phyloP scores from a whole-genome alignment of 1,140 invertebrate genomes.

The Zaprionus tsacasi region DNA sequence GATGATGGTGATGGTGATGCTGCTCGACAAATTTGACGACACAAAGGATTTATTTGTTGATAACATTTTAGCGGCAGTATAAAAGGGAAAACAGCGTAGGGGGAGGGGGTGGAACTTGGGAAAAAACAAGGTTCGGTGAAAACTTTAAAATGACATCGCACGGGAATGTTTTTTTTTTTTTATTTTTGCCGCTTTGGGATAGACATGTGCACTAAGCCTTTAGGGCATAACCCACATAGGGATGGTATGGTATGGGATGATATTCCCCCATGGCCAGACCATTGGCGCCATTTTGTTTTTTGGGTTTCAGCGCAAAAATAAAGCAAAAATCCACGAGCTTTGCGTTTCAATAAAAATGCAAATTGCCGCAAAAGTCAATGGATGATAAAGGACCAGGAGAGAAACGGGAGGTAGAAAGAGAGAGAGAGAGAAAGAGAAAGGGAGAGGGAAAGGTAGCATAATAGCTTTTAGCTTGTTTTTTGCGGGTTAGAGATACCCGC shows the following conservation, averaged over 20 bases:
- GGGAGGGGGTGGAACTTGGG: not conserved
- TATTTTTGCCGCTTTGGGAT: slow-evolving; percentile 12
- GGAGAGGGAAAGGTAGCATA: not conserved
- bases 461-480: slow-evolving; percentile 41
- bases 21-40: slow-evolving; percentile 81
- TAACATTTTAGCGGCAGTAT: slow-evolving; percentile 57
- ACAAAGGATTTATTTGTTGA: slow-evolving; percentile 83
- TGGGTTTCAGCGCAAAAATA: slow-evolving; percentile 48
- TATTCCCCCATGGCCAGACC: slow-evolving; percentile 45
- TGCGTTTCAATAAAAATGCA: slow-evolving; percentile 84
- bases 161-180: slow-evolving; percentile 26
- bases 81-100: not conserved
- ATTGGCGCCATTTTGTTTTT: slow-evolving; percentile 76
- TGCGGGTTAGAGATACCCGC: slow-evolving; percentile 26
- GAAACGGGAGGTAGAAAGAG: not conserved
- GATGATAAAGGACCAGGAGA: slow-evolving; percentile 2
- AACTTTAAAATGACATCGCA: slow-evolving; percentile 68
- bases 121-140: slow-evolving; percentile 47
- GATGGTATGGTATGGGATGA: not conserved
- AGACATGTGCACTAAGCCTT: slow-evolving; percentile 73
- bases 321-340: slow-evolving; percentile 79
- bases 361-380: slow-evolving; percentile 67
- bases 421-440: not conserved
- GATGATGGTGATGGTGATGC: slow-evolving; percentile 44
- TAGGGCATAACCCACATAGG: slow-evolving; percentile 53